A percentile compares a stretch with the other conserved stretches of the same genome.
phyloP scores from a whole-genome alignment of 2,797 vertebrate genomes.

The Leptodactylus fallax region DNA sequence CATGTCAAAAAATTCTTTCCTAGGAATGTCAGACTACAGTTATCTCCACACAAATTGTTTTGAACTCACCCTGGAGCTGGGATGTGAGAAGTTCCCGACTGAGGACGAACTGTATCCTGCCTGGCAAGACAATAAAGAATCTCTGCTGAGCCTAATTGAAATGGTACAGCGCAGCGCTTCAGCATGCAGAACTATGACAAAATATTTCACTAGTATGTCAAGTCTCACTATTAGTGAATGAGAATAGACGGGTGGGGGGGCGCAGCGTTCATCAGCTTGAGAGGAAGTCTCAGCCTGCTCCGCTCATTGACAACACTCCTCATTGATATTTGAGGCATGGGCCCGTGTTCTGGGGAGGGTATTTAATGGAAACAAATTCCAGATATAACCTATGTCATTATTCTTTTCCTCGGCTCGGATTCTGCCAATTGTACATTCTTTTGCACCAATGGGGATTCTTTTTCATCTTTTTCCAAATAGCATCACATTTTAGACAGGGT shows the following conservation, averaged over 20 bases:
- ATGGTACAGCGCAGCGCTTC: constrained; percentile 76
- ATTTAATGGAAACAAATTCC: constrained; percentile 58
- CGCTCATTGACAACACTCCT: neutral
- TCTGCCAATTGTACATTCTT: constrained; percentile 51
- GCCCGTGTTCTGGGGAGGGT: constrained; percentile 27
- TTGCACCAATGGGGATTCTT: constrained; percentile 31
- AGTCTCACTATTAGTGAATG: constrained; percentile 31
- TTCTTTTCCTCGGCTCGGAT: constrained; percentile 43
- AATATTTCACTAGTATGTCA: constrained; percentile 39
- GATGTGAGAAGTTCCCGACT: constrained; percentile 94
- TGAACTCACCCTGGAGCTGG: constrained; percentile 95
- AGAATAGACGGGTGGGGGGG: neutral
- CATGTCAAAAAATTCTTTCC: neutral
- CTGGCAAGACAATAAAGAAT: constrained; percentile 94
- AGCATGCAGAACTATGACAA: constrained; percentile 37
- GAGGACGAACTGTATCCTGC: constrained; percentile 88
- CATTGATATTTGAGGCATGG: constrained; percentile 53
- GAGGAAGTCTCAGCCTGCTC: constrained; percentile 38
- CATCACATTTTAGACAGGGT: constrained; percentile 33
- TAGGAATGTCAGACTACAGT: constrained; percentile 98
- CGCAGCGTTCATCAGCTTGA: neutral
- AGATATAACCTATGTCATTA: constrained; percentile 52
- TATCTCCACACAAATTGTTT: constrained; percentile 97
- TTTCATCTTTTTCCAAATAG: constrained; percentile 51
- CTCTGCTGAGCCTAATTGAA: constrained; percentile 89